These are phyloP conservation scores for Lucifuga dentata DNA, from an alignment of 2,113 vertebrate genomes.

Conservation along the genomic window DNA sequence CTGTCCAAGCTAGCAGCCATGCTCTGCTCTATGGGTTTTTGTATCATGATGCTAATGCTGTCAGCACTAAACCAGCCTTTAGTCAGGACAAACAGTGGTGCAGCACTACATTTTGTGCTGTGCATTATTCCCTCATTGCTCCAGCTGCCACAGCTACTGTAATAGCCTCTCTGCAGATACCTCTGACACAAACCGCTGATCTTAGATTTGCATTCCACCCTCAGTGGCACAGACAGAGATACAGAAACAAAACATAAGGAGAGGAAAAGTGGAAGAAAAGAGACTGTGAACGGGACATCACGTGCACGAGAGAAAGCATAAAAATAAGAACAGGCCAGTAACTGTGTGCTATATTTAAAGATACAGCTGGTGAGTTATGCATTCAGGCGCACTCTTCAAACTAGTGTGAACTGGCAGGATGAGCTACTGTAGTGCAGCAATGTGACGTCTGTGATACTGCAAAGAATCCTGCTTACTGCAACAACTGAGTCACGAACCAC, in stretches of 20 bases:
- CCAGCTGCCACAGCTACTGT: constrained; percentile 53
- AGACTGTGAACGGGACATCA: too few relatives aligned
- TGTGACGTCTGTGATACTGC: constrained; percentile 32
- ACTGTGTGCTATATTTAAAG: constrained; percentile 6
- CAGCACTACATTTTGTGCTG: constrained; percentile 55
- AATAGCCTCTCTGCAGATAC: constrained; percentile 57
- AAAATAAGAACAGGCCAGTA: neutral
- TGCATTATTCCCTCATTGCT: constrained; percentile 50
- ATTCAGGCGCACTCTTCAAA: constrained; percentile 30
- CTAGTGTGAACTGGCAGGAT: constrained; percentile 20
- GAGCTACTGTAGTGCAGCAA: constrained; percentile 5
- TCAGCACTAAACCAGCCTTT: constrained; percentile 43
- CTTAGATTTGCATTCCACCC: constrained; percentile 51
- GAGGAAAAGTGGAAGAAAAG: too few relatives aligned
- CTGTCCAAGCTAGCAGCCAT: constrained; percentile 1
- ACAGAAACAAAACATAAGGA: neutral
- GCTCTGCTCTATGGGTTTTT: constrained; percentile 31
- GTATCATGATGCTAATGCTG: constrained; percentile 49
- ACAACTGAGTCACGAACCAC: constrained; percentile 39
- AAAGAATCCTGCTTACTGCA: constrained; percentile 35
- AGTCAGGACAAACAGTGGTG: constrained; percentile 42
- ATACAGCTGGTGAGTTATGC: constrained; percentile 30
- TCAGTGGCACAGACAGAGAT: constrained; percentile 26
- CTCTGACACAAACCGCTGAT: constrained; percentile 59
- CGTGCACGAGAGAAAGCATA: constrained; percentile 1